Evolutionary conservation across 2,888 invertebrate species (phyloP), one percentile per base, ranked within the genome.

Genomic region (Onchidella celtica): DNA sequence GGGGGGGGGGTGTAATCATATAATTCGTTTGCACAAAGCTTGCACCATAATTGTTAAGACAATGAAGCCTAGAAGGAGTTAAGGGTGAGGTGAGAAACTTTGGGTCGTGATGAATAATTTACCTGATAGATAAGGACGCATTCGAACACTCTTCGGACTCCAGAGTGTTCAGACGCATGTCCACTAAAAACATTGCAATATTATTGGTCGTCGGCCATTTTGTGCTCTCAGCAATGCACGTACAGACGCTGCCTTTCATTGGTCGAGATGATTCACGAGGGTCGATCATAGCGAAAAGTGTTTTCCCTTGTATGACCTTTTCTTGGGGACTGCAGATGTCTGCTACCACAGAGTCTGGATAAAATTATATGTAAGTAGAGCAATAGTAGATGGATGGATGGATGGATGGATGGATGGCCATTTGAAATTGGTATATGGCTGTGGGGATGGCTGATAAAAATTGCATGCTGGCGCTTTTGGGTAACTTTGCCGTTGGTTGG

Each of bases 121-220:
- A 78, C 78, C 78, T 69, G 36, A 78, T 63, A 21, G 70, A 36
- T 9, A 69, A 27, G 0, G 57, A 70, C 2, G 78, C 78, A 69
- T 85, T 80, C 0, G 85, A 79, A 65, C 85, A 85, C 36, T 73
- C 66, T 11, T 74, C n/a, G 14, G 78, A 72, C 2, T 63, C 34
- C 0, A 66, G n/a, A 36, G 63, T 57, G 65, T 84, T 84, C 17
- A 85, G 74, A 34, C 85, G 59, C 47, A 84, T 78, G 76, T 84
- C 85, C 27, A 85, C 85, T 3, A 84, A 72, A 65, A 85, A 85
- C 24, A 83, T 79, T 1, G 84, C 82, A 47, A 85, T 83, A 70
- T 66, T 82, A 55, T 83, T 82, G 65, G 75, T 80, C 1, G 80
- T 82, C 17, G 83, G 81, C 78, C 78, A 84, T 14, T 55, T 76